Evolutionary conservation across 1,140 invertebrate species (phyloP).

Genomic region (Drosophila subobscura): DNA sequence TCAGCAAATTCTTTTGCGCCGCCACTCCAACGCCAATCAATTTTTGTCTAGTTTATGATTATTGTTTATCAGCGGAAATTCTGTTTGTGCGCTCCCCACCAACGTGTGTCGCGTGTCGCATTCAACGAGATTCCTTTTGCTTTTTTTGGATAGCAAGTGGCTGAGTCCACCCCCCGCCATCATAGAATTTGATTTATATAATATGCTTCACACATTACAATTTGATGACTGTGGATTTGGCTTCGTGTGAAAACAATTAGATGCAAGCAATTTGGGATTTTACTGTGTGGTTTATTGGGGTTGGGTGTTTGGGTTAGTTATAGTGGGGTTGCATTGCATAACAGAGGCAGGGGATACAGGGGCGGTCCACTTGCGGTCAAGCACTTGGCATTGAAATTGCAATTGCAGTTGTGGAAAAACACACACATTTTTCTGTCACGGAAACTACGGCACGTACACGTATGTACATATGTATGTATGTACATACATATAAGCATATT

Average conservation of each 20-base stretch:
- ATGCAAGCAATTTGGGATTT: constrained; percentile 34
- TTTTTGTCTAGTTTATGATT: constrained; percentile 73
- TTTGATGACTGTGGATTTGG: constrained; percentile 72
- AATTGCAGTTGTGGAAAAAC: constrained; percentile 26
- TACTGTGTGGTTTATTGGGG: constrained; percentile 1
- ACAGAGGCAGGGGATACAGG: constrained; percentile 19
- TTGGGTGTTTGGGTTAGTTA: not conserved
- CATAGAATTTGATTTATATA: constrained; percentile 46
- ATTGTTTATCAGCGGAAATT: constrained; percentile 56
- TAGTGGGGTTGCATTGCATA: constrained; percentile 23
- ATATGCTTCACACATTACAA: constrained; percentile 62
- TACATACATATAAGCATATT: too few species aligned
- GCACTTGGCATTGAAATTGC: constrained; percentile 33
- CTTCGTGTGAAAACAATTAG: constrained; percentile 76
- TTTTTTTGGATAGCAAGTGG: constrained; percentile 22
- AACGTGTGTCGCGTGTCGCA: constrained; percentile 65
- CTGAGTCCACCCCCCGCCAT: not conserved
- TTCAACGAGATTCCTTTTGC: constrained; percentile 26
- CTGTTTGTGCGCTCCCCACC: not conserved
- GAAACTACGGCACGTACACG: not conserved
- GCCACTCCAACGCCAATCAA: constrained; percentile 74
- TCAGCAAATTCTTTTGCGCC: too few species aligned
- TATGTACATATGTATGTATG: too few species aligned
- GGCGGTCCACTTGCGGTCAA: constrained; percentile 15
- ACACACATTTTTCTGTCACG: not conserved